A percentile compares a stretch with the other conserved stretches of the same genome.
phyloP scores from a whole-genome alignment of 2,888 invertebrate genomes.

The Chrysodeixis includens region DNA sequence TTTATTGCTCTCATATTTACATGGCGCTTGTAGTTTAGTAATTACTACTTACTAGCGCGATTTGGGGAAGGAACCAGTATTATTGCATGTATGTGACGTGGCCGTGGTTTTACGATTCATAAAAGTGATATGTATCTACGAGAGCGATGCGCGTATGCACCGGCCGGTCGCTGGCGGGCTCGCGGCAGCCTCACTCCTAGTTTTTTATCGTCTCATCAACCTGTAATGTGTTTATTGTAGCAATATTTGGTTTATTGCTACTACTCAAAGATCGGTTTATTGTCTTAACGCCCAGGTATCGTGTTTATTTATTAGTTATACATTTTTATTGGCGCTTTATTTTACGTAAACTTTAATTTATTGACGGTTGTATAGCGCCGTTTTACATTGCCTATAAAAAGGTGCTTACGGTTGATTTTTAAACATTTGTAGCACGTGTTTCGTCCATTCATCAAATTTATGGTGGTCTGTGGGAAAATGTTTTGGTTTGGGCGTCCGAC shows the following conservation, averaged over 20 bases:
- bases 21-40: slow-evolving; percentile 82
- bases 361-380: slow-evolving; percentile 86
- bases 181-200: slow-evolving; percentile 61
- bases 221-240: slow-evolving; percentile 88
- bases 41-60: slow-evolving; percentile 83
- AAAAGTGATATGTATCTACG: slow-evolving; percentile 85
- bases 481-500: slow-evolving; percentile 78
- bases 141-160: slow-evolving; percentile 65
- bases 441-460: slow-evolving; percentile 89
- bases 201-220: slow-evolving; percentile 85
- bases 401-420: slow-evolving; percentile 87
- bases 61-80: slow-evolving; percentile 84
- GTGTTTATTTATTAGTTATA: slow-evolving; percentile 90
- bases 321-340: slow-evolving; percentile 89
- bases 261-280: slow-evolving; percentile 87
- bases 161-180: slow-evolving; percentile 48
- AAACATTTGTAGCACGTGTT: slow-evolving; percentile 89
- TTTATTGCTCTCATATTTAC: slow-evolving; percentile 87
- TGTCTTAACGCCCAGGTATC: slow-evolving; percentile 88
- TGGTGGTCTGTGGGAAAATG: slow-evolving; percentile 87
- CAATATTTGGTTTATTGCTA: slow-evolving; percentile 88
- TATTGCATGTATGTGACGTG: slow-evolving; percentile 83
- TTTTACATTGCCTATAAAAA: slow-evolving; percentile 89
- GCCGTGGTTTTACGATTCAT: slow-evolving; percentile 84
- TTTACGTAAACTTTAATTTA: slow-evolving; percentile 89